These are phyloP conservation scores for Gallirallus australis DNA, from an alignment of 2,797 vertebrate species.

Conservation along the genomic window DNA sequence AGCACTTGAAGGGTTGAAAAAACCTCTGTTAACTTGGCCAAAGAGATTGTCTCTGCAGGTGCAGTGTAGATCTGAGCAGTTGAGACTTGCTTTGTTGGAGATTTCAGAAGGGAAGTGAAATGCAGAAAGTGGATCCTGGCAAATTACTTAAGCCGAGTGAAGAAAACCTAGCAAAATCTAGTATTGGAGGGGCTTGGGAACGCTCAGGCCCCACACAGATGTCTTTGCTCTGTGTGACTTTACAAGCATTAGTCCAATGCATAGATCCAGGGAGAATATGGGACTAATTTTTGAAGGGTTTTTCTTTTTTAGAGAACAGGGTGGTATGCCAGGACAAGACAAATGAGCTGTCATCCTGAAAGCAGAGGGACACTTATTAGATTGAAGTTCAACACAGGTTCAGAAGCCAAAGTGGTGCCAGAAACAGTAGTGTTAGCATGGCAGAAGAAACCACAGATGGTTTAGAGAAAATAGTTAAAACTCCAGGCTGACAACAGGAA, in stretches of 20 bases:
- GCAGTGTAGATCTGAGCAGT: not conserved
- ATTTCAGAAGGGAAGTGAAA: not conserved
- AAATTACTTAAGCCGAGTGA: not conserved
- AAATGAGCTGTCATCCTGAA: constrained; percentile 31
- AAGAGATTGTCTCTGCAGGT: not conserved
- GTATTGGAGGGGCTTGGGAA: not conserved
- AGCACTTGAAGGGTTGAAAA: not conserved
- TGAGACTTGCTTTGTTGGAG: not conserved
- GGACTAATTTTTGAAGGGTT: not conserved
- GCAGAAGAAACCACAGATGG: constrained; percentile 14
- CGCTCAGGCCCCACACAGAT: not conserved
- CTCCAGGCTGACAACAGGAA: not conserved
- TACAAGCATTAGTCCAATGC: not conserved
- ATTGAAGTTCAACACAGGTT: not conserved
- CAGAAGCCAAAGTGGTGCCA: not conserved
- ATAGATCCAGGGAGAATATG: not conserved
- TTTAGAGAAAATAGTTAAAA: not conserved
- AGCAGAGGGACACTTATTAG: not conserved
- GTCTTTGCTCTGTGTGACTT: not conserved
- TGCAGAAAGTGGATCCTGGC: not conserved
- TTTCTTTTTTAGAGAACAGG: not conserved
- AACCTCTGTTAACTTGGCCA: not conserved
- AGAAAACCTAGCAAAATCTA: not conserved
- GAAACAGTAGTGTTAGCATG: not conserved
- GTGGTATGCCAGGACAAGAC: constrained; percentile 13